Base-by-base conservation (phyloP, 2,113 vertebrate species). In the Psilopsiagon aymara region DNA sequence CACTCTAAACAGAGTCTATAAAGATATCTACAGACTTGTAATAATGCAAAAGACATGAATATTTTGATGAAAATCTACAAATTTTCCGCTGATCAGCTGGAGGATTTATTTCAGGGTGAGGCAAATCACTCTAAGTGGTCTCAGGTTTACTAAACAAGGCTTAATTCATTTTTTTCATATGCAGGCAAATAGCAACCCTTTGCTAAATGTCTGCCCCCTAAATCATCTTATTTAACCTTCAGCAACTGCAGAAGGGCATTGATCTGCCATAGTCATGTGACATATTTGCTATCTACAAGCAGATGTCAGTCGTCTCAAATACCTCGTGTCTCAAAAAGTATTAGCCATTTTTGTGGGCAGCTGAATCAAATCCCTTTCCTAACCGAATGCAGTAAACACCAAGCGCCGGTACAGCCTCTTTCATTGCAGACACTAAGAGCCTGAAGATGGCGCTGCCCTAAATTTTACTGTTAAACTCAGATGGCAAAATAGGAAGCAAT, bases 291-390 rank as follows among this genome's bases (percentile, higher is more conserved):
- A 24, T 68, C 35, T 60, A 31, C 59, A 77, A 31, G 20, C 5
- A 79, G 33, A 60, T 35, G 4, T 52, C 69, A 79, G 33, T 55
- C 35, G 5, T 52, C 69, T 83, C 57, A 59, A 53, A 28, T 52
- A 24, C 15, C 16, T 81, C 28, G 29, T 0, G 0, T 29, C 49
- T 59, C 71, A 90, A 57, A 91, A 74, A 0, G 2, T 57, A 31
- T 62, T 44, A 66, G 18, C 17, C 31, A 23, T 82, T 82, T 37
- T 3, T 35, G 28, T 53, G 55, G 60, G 28, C 51, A 93, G 37
- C 31, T 90, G 62, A 93, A 85, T 25, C 13, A 90, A 85, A 92
- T 27, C n/a, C 28, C 73, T 7, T 75, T 63, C 37, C 18, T 12
- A 16, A 28, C 5, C 16, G 11, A 35, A 6, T 76, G 8, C 24